A percentile compares a stretch with the other conserved stretches of the same genome.
These are phyloP conservation scores for Aplocera efformata DNA, from an alignment of 2,888 invertebrate genomes.

Conservation along the genomic window DNA sequence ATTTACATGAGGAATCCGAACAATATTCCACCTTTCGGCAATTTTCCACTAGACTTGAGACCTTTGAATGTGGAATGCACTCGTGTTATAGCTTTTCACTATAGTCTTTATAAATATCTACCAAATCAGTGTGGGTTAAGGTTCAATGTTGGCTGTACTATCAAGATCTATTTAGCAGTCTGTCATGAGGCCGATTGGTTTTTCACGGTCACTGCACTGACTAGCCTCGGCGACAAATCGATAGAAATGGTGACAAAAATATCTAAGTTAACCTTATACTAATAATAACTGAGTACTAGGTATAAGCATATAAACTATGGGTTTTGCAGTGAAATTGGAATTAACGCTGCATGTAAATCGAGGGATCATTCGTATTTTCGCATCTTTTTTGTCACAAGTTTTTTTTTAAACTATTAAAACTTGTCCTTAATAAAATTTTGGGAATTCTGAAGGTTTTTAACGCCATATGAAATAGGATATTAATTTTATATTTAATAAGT, in stretches of 20 bases:
- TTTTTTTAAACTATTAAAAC: no score
- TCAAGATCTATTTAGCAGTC: conserved; percentile 9
- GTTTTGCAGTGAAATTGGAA: no score
- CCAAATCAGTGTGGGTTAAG: conserved; percentile 21
- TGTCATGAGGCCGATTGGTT: conserved; percentile 24
- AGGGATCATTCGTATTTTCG: no score
- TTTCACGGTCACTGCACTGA: conserved; percentile 53
- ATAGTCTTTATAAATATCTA: conserved; percentile 15
- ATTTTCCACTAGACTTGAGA: conserved; percentile 49
- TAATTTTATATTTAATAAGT: no score
- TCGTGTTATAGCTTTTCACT: conserved; percentile 27
- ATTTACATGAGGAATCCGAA: conserved; percentile 17
- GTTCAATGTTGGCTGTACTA: conserved; percentile 24
- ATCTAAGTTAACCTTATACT: no score
- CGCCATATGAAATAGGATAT: no score
- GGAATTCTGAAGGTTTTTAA: no score
- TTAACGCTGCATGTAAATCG: no score
- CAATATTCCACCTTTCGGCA: conserved; percentile 29
- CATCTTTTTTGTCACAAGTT: no score
- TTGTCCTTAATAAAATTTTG: no score
- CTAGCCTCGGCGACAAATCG: conserved; percentile 25
- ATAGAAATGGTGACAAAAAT: not conserved
- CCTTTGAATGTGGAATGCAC: conserved; percentile 41
- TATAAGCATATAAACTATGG: no score
- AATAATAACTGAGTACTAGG: no score